Evolutionary conservation across 2,888 invertebrate species (phyloP), one percentile per base, ranked within the genome.

Genomic region (Meandrusa payeni): DNA sequence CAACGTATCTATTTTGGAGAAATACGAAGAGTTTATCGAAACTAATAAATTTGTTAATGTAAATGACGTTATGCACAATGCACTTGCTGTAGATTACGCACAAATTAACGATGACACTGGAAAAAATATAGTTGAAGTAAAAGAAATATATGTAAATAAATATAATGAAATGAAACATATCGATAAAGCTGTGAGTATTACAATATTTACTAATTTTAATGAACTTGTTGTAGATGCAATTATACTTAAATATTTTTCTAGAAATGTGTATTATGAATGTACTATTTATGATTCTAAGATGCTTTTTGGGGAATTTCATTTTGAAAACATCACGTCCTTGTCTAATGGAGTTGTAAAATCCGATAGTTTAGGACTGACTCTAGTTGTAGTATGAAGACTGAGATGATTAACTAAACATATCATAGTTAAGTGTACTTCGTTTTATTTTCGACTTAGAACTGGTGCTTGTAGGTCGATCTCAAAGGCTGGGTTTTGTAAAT

Each of bases 381-480:
- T 87, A 87, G 87, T 61, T 74, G 87, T 87, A 87, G 87, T 69
- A 69, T 82, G 76, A 87, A 87, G 87, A 87, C 87, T 87, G 87
- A 86, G 68, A 80, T 54, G 78, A 76, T 59, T 63, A 75, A 82
- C 79, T 80, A 76, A 78, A 85, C 85, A 81, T 87, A 86, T 83
- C 81, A 82, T 86, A 82, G 76, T 57, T 61, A 76, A 76, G 74
- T 76, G 76, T 83, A 73, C 78, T 79, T 79, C 69, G 64, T 78
- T 29, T 80, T 76, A 68, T 79, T 82, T 85, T 82, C 85, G 73
- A 86, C 76, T 82, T 86, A 86, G 87, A 70, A 82, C 82, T 86
- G 87, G 87, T 87, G 87, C 87, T 87, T 86, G 81, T 87, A 87
- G 87, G 77, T 83, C 76, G 86, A 85, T 82, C 80, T 83, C 74